Evolutionary conservation across 2,797 vertebrate species (phyloP).

Genomic region (Notamacropus eugenii): DNA sequence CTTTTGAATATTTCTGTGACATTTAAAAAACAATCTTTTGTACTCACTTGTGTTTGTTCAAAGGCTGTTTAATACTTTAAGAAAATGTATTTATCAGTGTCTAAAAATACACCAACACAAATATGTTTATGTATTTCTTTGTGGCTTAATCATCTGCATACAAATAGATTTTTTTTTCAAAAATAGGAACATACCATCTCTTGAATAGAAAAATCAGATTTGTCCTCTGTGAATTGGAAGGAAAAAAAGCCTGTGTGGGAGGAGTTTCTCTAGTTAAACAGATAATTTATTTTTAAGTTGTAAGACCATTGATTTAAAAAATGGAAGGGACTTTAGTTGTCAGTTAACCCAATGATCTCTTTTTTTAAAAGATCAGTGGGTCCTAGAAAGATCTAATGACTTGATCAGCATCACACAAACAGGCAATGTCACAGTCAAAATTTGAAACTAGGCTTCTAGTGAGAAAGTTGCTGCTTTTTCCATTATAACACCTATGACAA

Average conservation of each 20-base stretch:
- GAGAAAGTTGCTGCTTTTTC: neutral
- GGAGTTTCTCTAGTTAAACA: neutral
- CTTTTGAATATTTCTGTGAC: conserved; percentile 63
- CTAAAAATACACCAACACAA: conserved; percentile 42
- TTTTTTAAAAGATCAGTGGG: neutral
- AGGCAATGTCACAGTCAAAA: neutral
- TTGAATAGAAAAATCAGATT: conserved; percentile 42
- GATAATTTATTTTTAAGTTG: neutral
- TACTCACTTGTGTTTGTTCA: conserved; percentile 28
- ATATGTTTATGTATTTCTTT: conserved; percentile 46
- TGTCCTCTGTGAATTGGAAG: conserved; percentile 9
- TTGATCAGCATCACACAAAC: neutral
- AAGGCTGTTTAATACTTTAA: conserved; percentile 20
- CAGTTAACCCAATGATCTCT: neutral
- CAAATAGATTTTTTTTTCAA: neutral
- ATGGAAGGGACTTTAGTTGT: neutral
- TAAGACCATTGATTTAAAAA: neutral
- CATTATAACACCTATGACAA: neutral
- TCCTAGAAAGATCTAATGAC: neutral
- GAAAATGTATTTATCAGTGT: conserved; percentile 44
- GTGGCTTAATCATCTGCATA: conserved; percentile 15
- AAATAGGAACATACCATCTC: neutral
- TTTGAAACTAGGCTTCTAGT: neutral
- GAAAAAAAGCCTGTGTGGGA: neutral
- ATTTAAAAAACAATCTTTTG: conserved; percentile 55